These are phyloP conservation scores for Cantharis rustica DNA, from an alignment of 2,888 invertebrate species.

Conservation along the genomic window DNA sequence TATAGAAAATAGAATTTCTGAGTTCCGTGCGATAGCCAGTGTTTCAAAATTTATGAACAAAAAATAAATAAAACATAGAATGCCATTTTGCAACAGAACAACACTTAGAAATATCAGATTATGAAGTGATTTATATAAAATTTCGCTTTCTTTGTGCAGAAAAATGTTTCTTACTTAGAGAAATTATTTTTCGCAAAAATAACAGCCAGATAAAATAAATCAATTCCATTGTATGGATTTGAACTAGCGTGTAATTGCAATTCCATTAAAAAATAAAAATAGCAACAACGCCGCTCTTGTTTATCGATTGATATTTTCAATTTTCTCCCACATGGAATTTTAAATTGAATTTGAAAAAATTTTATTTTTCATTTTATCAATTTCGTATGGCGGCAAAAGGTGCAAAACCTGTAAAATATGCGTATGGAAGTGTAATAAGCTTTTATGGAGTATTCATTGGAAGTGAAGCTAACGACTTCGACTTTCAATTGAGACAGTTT, in stretches of 20 bases:
- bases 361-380: background rate
- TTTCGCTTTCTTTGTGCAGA: background rate
- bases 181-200: background rate
- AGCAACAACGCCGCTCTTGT: background rate
- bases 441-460: slow-evolving; percentile 27
- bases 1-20: background rate
- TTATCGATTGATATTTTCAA: background rate
- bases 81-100: background rate
- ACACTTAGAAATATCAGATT: background rate
- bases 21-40: background rate
- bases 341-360: background rate
- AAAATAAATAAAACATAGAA: background rate
- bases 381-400: background rate
- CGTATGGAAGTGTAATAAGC: slow-evolving; percentile 23
- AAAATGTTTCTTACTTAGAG: background rate
- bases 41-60: background rate
- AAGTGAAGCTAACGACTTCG: slow-evolving; percentile 35
- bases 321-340: background rate
- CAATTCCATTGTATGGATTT: background rate
- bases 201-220: background rate
- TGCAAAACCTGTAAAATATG: slow-evolving; percentile 15
- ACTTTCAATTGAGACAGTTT: slow-evolving; percentile 42
- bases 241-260: background rate
- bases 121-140: background rate
- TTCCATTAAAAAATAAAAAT: background rate